Base-by-base conservation (phyloP, 2,888 invertebrate genomes). In the Epistrophe grossulariae region DNA sequence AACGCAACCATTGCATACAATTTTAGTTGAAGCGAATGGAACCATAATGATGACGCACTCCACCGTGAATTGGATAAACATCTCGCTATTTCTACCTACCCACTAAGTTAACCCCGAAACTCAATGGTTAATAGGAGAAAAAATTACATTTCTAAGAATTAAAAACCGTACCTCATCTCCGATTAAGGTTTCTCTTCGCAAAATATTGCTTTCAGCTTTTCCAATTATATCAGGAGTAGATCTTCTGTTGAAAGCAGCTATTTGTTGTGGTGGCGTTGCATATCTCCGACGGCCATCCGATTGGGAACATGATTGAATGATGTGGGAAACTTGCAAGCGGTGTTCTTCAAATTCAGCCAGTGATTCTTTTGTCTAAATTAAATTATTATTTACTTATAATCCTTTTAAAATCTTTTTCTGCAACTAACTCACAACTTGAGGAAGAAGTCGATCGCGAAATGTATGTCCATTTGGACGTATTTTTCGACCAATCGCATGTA, bases 191-290 rank as follows among this genome's bases (percentile, higher is more conserved):
- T 95, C 94, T 0, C 94, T 94, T 91, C 95, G 94, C 0, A 95
- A 93, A 95, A 96, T 96, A 57, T 94, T 94, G 0, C 94, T 94
- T 50, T 94, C 94, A 17, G 76, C 2, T 94, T 94, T 6, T 94
- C 94, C 10, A 93, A 94, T 93, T 57, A 94, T 93, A 91, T 97
- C 97, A 0, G 97, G 96, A 52, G 95, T 93, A 1, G 97, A 96
- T 83, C 97, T 94, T 55, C 97, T 94, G 92, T 99, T 98, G 90
- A 97, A 97, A 0, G 97, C 97, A 0, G 97, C 96, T 71, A 98
- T 97, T 93, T 98, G 97, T 90, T 98, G 97, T 0, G 97, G 97
- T 0, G 98, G 97, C 0, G 98, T 98, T 0, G 97, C 97, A 89
- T 97, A 93, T 38, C 97, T 93, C 77, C 97, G 93, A 0, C 96